Conservation (phyloP, 2,888 invertebrate genomes). For the Petrolisthes manimaculis region DNA sequence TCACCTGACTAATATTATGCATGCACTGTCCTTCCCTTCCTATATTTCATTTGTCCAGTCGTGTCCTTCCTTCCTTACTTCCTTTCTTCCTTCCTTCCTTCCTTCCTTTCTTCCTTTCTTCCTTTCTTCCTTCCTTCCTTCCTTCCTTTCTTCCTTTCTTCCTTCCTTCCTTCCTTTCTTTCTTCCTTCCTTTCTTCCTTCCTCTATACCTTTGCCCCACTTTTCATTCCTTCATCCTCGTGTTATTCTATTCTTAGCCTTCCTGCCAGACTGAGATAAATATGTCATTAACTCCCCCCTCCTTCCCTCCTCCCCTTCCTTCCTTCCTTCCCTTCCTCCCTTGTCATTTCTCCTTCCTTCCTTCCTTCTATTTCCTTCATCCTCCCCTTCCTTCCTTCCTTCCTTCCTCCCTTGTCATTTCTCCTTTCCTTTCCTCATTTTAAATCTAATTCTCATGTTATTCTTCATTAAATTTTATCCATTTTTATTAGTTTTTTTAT, state of each 20-base stretch:
- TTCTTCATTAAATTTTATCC: no score
- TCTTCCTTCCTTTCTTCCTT: no score
- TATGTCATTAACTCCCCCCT: neutral
- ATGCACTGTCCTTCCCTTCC: neutral
- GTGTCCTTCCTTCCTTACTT: neutral
- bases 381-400: neutral
- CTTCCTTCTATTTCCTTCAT: no score
- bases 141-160: neutral
- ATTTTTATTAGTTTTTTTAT: no score
- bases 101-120: neutral
- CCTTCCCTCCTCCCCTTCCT: neutral
- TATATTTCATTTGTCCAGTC: neutral
- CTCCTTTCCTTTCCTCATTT: no score
- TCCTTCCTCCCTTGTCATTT: neutral
- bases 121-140: no score
- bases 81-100: no score
- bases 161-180: constrained; percentile 1
- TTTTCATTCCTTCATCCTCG: constrained; percentile 10
- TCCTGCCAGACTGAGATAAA: neutral
- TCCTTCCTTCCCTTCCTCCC: neutral
- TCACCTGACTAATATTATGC: neutral
- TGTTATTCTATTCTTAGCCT: neutral
- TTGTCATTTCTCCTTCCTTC: no score
- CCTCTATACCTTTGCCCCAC: neutral
- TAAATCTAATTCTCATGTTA: no score